Evolutionary conservation across 2,888 invertebrate genomes (phyloP).

Genomic region (Bedellia somnulentella): DNA sequence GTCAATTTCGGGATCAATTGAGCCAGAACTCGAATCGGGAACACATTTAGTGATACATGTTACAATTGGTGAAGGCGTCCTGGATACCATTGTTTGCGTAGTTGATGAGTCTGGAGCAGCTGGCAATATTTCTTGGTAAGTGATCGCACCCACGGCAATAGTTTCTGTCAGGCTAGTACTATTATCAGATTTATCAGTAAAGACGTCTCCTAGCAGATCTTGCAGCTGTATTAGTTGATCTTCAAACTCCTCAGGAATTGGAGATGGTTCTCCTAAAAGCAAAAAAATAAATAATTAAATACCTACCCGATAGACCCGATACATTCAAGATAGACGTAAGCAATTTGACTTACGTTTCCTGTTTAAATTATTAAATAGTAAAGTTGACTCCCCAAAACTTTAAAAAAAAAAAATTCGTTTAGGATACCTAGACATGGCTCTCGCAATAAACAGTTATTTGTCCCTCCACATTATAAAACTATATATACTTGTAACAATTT

Average conservation of each 20-base stretch:
- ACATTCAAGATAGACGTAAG: too few species aligned
- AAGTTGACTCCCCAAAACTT: too few species aligned
- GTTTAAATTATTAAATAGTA: too few species aligned
- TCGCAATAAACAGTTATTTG: too few species aligned
- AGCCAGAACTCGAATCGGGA: not conserved
- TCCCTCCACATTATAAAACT: too few species aligned
- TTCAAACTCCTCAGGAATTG: slow-evolving; percentile 1
- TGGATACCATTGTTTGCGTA: too few species aligned
- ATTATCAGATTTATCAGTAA: not conserved
- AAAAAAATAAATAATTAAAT: too few species aligned
- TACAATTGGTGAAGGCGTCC: not conserved
- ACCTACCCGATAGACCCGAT: too few species aligned
- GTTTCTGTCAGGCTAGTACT: not conserved
- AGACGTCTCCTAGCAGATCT: slow-evolving; percentile 1
- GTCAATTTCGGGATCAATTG: not conserved
- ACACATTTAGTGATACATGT: not conserved
- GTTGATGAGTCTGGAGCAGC: not conserved
- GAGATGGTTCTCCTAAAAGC: slow-evolving; percentile 1
- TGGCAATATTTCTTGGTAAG: not conserved
- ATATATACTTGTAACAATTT: too few species aligned
- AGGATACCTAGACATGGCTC: too few species aligned
- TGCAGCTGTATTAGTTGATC: slow-evolving; percentile 2
- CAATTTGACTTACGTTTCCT: too few species aligned
- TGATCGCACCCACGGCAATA: not conserved
- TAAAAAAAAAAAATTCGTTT: too few species aligned